Conservation (phyloP, 2,888 invertebrate genomes). For the Drosophila fungiperda region DNA sequence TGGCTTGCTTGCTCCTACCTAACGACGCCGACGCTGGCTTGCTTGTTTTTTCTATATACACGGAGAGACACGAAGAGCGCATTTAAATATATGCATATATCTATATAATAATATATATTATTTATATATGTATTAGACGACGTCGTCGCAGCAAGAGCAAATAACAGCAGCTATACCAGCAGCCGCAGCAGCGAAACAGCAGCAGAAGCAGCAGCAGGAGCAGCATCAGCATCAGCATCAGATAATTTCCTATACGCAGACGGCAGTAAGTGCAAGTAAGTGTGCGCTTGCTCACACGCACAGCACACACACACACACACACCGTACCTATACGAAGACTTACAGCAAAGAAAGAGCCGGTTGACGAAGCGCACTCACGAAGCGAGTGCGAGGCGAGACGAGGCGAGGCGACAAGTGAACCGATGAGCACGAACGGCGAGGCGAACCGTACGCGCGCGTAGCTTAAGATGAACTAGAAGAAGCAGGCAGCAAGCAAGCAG, state of each 20-base stretch:
- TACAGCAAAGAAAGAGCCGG: constrained; percentile 58
- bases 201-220: background rate
- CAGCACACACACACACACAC: constrained; percentile 30
- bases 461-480: constrained; percentile 83
- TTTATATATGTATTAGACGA: constrained; percentile 80
- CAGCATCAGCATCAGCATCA: constrained; percentile 69
- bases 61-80: constrained; percentile 49
- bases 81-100: constrained; percentile 76
- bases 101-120: constrained; percentile 81
- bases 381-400: background rate
- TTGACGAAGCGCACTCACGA: constrained; percentile 47
- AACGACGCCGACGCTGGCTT: constrained; percentile 42
- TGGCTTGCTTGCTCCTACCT: constrained; percentile 66
- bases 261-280: constrained; percentile 79
- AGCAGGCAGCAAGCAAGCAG: constrained; percentile 74
- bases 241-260: constrained; percentile 77
- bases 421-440: constrained; percentile 61
- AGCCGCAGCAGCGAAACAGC: constrained; percentile 38
- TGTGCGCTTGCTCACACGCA: constrained; percentile 77
- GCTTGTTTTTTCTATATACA: constrained; percentile 49
- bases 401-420: constrained; percentile 57
- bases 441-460: constrained; percentile 78
- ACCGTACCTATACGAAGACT: constrained; percentile 74
- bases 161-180: constrained; percentile 28
- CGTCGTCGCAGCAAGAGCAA: constrained; percentile 57